Conservation (phyloP, 2,888 invertebrate genomes). For the Dasysyrphus tricinctus region DNA sequence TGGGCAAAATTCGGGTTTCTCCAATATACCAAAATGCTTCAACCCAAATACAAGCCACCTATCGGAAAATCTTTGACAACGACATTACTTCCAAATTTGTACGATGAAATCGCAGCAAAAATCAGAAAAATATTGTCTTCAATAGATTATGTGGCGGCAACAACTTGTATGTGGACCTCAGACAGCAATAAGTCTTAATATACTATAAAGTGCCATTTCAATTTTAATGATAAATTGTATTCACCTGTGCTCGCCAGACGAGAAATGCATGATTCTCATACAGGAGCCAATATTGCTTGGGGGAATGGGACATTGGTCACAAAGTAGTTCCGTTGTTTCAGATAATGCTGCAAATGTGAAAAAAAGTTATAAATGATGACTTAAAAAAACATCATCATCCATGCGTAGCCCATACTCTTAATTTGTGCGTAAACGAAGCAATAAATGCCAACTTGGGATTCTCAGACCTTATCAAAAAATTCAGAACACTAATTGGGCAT, state of each 20-base stretch:
- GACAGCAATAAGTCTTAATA: constrained; percentile 26
- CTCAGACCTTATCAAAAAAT: too few relatives aligned
- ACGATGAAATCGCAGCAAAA: constrained; percentile 20
- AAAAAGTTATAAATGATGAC: too few relatives aligned
- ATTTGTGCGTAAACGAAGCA: too few relatives aligned
- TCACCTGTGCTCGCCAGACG: constrained; percentile 24
- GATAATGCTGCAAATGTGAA: too few relatives aligned
- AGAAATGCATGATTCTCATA: constrained; percentile 22
- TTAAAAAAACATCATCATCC: constrained; percentile 45
- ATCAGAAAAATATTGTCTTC: constrained; percentile 24
- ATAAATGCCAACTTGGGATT: too few relatives aligned
- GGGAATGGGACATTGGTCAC: constrained; percentile 13
- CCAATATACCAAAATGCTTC: constrained; percentile 19
- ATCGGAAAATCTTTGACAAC: constrained; percentile 33
- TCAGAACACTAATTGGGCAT: constrained; percentile 25
- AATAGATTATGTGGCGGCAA: constrained; percentile 1
- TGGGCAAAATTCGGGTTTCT: constrained; percentile 29
- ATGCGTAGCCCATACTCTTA: constrained; percentile 40
- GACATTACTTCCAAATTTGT: constrained; percentile 27
- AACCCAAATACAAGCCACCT: constrained; percentile 25
- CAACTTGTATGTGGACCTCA: constrained; percentile 31
- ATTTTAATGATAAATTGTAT: constrained; percentile 27
- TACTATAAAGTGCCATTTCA: constrained; percentile 18
- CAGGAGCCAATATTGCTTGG: constrained; percentile 20
- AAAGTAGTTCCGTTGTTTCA: constrained; percentile 35